A percentile compares a stretch with the other conserved stretches of the same genome.
These are phyloP conservation scores for Cheilosia soror DNA, from an alignment of 2,888 invertebrate species.

Conservation along the genomic window DNA sequence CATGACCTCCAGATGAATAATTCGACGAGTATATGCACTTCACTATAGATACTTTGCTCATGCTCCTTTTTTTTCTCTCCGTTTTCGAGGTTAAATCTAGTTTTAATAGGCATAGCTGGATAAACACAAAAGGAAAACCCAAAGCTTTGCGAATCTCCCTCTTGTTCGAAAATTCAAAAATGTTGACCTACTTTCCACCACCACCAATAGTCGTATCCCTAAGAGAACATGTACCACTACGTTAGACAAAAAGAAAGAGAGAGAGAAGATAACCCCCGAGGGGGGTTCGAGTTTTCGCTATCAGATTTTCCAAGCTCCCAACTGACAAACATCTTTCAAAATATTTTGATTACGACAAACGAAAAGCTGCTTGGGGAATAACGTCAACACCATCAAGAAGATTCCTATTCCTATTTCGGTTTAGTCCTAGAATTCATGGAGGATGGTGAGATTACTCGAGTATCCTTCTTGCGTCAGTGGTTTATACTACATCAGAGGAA, in stretches of 20 bases:
- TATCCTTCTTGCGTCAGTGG: slow-evolving; percentile 10
- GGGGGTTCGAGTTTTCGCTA: not conserved
- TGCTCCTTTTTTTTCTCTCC: slow-evolving; percentile 6
- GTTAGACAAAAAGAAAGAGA: not conserved
- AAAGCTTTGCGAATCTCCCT: slow-evolving; percentile 25
- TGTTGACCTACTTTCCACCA: slow-evolving; percentile 56
- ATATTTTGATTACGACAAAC: slow-evolving; percentile 47
- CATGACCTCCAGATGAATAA: slow-evolving; percentile 64
- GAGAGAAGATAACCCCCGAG: not conserved
- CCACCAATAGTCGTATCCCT: not conserved
- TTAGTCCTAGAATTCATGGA: not conserved
- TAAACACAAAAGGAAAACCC: slow-evolving; percentile 28
- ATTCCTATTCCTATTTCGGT: slow-evolving; percentile 20
- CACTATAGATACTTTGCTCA: not conserved
- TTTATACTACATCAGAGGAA: not conserved
- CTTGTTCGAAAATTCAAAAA: slow-evolving; percentile 27
- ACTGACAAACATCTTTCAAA: slow-evolving; percentile 27
- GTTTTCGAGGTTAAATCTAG: slow-evolving; percentile 54
- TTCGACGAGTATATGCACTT: slow-evolving; percentile 34
- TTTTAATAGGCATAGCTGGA: slow-evolving; percentile 13
- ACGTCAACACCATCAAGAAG: slow-evolving; percentile 6
- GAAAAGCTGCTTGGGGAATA: slow-evolving; percentile 34
- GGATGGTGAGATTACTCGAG: slow-evolving; percentile 1
- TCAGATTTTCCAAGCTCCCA: not conserved
- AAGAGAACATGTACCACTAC: not conserved